Conservation (phyloP, 2,888 invertebrate species). For the Eurytoma adleriae region DNA sequence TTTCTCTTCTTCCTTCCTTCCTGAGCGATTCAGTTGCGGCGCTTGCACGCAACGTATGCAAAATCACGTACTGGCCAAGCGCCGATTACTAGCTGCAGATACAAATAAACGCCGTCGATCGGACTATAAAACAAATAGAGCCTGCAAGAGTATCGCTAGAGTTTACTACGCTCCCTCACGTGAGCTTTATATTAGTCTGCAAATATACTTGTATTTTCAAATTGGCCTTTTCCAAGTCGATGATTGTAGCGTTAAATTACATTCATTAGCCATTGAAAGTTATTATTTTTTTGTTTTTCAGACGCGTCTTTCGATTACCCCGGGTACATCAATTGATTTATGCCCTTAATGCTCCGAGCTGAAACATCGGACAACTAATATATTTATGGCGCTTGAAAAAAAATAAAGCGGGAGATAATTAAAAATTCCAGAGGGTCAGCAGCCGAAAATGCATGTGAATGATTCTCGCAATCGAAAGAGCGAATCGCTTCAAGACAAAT, state of each 20-base stretch:
- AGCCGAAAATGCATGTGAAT: neutral
- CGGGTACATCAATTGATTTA: conserved; percentile 8
- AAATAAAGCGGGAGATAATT: conserved; percentile 16
- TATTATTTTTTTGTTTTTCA: neutral
- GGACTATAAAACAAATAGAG: conserved; percentile 36
- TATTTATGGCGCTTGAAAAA: conserved; percentile 7
- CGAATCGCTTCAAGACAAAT: neutral
- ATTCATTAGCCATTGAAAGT: too few species aligned
- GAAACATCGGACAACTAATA: neutral
- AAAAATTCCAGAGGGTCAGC: conserved; percentile 12
- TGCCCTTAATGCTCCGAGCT: neutral
- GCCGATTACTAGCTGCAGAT: conserved; percentile 10
- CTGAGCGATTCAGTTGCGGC: conserved; percentile 32
- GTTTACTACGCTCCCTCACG: neutral
- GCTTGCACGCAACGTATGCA: conserved; percentile 45
- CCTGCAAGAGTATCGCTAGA: too few species aligned
- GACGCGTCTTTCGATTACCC: neutral
- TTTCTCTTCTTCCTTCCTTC: conserved; percentile 26
- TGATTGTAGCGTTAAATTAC: too few species aligned
- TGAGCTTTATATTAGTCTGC: neutral
- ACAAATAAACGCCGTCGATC: conserved; percentile 32
- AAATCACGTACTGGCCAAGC: conserved; percentile 15
- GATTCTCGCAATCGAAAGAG: neutral
- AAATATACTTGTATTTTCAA: too few species aligned
- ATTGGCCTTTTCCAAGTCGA: too few species aligned